Evolutionary conservation across 1,140 invertebrate genomes (phyloP).

Genomic region (Macrotrachela quadricornifera): DNA sequence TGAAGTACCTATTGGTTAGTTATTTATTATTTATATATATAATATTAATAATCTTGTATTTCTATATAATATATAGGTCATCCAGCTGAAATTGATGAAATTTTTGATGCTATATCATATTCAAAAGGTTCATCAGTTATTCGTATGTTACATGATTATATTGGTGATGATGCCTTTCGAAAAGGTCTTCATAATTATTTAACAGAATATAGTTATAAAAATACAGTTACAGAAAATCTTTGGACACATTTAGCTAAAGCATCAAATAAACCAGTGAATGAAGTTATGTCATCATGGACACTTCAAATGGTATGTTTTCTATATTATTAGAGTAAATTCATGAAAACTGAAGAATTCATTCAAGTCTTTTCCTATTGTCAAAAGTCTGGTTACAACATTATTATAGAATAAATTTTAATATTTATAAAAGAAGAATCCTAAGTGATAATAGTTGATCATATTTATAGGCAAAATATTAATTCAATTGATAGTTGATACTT

Average conservation of each 20-base stretch:
- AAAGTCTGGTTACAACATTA: too few relatives aligned
- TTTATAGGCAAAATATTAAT: too few relatives aligned
- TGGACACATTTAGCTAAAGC: conserved; percentile 71
- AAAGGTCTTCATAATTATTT: conserved; percentile 81
- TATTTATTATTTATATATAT: too few relatives aligned
- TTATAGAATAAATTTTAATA: too few relatives aligned
- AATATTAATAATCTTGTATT: too few relatives aligned
- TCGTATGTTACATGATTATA: conserved; percentile 80
- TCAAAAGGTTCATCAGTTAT: conserved; percentile 51
- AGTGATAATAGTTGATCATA: too few relatives aligned
- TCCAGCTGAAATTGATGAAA: conserved; percentile 29
- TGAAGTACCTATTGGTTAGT: conserved; percentile 29
- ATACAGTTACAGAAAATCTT: conserved; percentile 78
- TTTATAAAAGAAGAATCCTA: too few relatives aligned
- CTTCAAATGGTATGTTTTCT: conserved; percentile 62
- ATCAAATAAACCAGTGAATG: conserved; percentile 65
- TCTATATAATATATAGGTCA: too few relatives aligned
- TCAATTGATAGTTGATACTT: too few relatives aligned
- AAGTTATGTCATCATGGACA: conserved; percentile 85
- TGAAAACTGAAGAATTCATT: too few relatives aligned
- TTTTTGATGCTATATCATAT: conserved; percentile 34
- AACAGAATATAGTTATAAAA: conserved; percentile 60
- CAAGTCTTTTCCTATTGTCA: too few relatives aligned
- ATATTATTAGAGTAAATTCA: too few relatives aligned
- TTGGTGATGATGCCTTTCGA: conserved; percentile 75